phyloP scores from a whole-genome alignment of 2,797 vertebrate species.

The Glyptemys insculpta region DNA sequence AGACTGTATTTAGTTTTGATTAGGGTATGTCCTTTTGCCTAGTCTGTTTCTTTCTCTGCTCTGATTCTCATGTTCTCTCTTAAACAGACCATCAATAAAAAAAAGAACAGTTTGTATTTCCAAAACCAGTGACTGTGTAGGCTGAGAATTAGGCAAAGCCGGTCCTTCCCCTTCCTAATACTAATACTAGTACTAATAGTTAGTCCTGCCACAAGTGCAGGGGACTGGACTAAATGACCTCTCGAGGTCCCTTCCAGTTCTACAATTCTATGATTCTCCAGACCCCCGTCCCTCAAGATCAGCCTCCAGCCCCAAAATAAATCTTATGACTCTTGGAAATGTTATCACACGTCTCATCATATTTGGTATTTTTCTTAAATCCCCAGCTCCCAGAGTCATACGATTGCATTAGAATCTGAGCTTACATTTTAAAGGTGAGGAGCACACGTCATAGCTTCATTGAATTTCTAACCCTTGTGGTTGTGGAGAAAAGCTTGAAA shows the following conservation, averaged over 20 bases:
- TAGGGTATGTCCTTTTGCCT: neutral
- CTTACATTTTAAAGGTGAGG: neutral
- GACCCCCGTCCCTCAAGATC: neutral
- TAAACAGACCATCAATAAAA: neutral
- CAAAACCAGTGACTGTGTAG: neutral
- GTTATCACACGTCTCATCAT: neutral
- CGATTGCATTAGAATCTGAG: neutral
- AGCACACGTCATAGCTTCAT: neutral
- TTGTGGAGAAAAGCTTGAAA: neutral
- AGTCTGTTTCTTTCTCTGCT: neutral
- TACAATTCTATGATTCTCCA: neutral
- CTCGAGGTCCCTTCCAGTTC: too few relatives aligned
- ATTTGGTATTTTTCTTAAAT: neutral
- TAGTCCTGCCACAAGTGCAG: too few relatives aligned
- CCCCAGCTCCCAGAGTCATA: neutral
- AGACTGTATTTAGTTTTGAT: neutral
- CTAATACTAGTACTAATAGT: too few relatives aligned
- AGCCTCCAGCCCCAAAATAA: neutral
- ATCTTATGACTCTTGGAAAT: neutral
- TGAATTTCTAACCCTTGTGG: neutral
- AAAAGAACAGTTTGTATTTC: neutral
- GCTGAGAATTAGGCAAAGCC: neutral
- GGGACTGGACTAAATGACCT: too few relatives aligned
- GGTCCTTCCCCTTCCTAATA: neutral
- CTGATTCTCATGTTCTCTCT: neutral